A percentile compares a stretch with the other conserved stretches of the same genome.
phyloP scores from a whole-genome alignment of 1,140 invertebrate genomes.

The Augochlora pura region DNA sequence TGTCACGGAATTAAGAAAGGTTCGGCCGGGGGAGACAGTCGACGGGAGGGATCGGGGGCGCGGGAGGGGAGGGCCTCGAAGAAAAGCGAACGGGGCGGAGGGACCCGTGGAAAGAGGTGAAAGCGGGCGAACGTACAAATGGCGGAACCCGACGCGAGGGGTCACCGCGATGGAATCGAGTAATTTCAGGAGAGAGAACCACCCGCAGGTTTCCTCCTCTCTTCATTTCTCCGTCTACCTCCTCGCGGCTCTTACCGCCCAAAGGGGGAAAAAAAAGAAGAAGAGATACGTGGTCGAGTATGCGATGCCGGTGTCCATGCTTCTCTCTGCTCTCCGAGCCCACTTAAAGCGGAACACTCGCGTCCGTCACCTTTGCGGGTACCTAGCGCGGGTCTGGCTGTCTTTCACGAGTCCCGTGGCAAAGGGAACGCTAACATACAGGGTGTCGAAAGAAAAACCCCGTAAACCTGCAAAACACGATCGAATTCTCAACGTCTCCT shows the following conservation, averaged over 20 bases:
- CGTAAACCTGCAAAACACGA: too few relatives aligned
- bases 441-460: neutral
- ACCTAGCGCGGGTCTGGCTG: neutral
- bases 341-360: constrained; percentile 49
- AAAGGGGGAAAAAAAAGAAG: constrained; percentile 1
- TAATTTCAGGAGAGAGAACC: constrained; percentile 51
- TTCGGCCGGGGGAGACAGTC: neutral
- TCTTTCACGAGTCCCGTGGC: neutral
- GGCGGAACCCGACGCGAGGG: constrained; percentile 20
- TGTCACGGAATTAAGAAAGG: constrained; percentile 27
- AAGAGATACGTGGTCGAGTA: constrained; percentile 37
- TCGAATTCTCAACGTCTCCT: too few relatives aligned
- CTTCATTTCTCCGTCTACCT: constrained; percentile 21
- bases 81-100: neutral
- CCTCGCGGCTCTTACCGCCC: neutral
- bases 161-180: constrained; percentile 41
- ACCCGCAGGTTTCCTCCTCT: constrained; percentile 35
- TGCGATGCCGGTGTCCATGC: constrained; percentile 14
- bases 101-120: constrained; percentile 11
- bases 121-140: constrained; percentile 21
- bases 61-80: neutral
- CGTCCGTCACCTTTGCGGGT: neutral
- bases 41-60: neutral
- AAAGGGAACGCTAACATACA: neutral
- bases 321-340: constrained; percentile 12